phyloP scores from a whole-genome alignment of 2,797 vertebrate genomes.

The Tadarida brasiliensis region DNA sequence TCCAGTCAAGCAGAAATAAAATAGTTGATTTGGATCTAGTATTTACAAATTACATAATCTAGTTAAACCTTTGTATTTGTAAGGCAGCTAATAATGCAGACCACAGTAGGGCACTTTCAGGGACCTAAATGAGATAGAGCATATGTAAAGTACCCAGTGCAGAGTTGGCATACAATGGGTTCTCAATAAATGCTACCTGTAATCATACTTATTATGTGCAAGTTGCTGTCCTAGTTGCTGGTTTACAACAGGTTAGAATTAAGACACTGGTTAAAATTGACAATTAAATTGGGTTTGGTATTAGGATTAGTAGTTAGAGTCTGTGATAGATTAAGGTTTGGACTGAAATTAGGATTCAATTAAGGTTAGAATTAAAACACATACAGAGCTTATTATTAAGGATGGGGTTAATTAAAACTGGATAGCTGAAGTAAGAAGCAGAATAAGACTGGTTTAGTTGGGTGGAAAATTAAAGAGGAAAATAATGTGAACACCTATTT shows the following conservation, averaged over 20 bases:
- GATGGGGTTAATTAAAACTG: slow-evolving; percentile 75
- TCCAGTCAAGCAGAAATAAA: neutral
- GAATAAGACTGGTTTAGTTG: slow-evolving; percentile 63
- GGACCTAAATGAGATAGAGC: neutral
- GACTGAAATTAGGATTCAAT: slow-evolving; percentile 76
- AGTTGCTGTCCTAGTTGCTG: neutral
- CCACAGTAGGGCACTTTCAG: neutral
- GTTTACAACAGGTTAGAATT: slow-evolving; percentile 34
- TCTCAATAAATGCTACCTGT: neutral
- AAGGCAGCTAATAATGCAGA: slow-evolving; percentile 17
- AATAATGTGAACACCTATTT: neutral
- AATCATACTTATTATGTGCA: neutral
- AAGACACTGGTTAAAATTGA: slow-evolving; percentile 58
- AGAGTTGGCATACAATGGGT: neutral
- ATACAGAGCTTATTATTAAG: slow-evolving; percentile 61
- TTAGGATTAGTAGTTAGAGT: slow-evolving; percentile 60
- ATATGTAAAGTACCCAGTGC: neutral
- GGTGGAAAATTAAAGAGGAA: slow-evolving; percentile 71
- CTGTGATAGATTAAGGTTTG: slow-evolving; percentile 71
- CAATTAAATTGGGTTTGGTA: slow-evolving; percentile 47
- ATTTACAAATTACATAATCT: neutral
- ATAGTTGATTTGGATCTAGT: neutral
- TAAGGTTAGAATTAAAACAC: slow-evolving; percentile 73
- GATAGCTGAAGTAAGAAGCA: slow-evolving; percentile 53
- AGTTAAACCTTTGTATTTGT: neutral